Evolutionary conservation across 2,113 vertebrate genomes (phyloP).

Genomic region (Beaufortia kweichowensis): DNA sequence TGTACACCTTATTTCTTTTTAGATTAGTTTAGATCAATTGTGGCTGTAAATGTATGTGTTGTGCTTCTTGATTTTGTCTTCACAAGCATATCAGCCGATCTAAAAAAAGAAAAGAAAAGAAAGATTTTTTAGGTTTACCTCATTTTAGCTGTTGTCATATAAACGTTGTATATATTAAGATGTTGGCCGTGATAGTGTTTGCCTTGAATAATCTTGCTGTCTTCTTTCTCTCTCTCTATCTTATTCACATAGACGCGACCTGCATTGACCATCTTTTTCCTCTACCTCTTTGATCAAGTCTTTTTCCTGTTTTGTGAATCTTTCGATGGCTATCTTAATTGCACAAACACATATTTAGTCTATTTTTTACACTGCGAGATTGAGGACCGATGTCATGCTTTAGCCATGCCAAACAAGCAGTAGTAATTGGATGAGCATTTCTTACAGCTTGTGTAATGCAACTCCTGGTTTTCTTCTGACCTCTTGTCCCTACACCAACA

Average conservation of each 20-base stretch:
- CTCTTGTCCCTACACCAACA: slow-evolving; percentile 45
- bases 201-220: slow-evolving; percentile 60
- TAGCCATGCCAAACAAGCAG: slow-evolving; percentile 57
- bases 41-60: background rate
- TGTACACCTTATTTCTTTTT: background rate
- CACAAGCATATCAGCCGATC: background rate
- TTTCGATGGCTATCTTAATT: slow-evolving; percentile 61
- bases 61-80: slow-evolving; percentile 11
- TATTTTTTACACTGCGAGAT: slow-evolving; percentile 10
- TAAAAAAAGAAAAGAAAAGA: background rate
- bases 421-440: slow-evolving; percentile 57
- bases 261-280: slow-evolving; percentile 54
- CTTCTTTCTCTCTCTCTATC: slow-evolving; percentile 33
- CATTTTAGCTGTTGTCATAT: slow-evolving; percentile 63
- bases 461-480: slow-evolving; percentile 46
- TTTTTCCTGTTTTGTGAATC: slow-evolving; percentile 54
- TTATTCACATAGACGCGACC: slow-evolving; percentile 39
- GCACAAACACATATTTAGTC: slow-evolving; percentile 43
- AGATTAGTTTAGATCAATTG: background rate
- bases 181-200: slow-evolving; percentile 62
- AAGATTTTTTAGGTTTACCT: slow-evolving; percentile 44
- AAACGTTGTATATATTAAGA: slow-evolving; percentile 73
- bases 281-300: slow-evolving; percentile 57
- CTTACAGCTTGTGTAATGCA: slow-evolving; percentile 48
- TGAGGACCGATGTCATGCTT: slow-evolving; percentile 56